A percentile compares a stretch with the other conserved stretches of the same genome.
phyloP scores from a whole-genome alignment of 2,113 vertebrate species.

The Gymnogyps californianus region DNA sequence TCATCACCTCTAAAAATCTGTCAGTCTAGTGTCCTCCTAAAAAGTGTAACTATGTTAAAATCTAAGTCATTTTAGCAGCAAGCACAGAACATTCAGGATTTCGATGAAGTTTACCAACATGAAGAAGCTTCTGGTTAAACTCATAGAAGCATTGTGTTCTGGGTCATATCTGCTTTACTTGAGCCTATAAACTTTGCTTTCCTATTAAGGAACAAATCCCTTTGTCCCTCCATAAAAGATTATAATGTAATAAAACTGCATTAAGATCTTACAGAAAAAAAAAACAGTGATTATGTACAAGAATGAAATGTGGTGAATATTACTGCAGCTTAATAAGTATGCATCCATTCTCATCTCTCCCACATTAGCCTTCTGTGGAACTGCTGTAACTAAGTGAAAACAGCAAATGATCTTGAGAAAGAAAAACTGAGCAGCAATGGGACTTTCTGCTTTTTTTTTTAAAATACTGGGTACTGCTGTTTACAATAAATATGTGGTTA shows the following conservation, averaged over 20 bases:
- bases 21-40: not conserved
- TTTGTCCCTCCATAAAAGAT: slow-evolving; percentile 6
- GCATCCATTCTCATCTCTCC: not conserved
- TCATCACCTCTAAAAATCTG: not conserved
- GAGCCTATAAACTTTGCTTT: not conserved
- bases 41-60: not conserved
- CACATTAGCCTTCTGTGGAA: not conserved
- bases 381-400: not conserved
- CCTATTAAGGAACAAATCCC: slow-evolving; percentile 26
- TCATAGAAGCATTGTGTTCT: not conserved
- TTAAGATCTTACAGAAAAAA: not conserved
- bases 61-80: not conserved
- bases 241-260: slow-evolving; percentile 7
- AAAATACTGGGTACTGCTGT: not conserved
- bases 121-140: slow-evolving; percentile 8
- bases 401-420: not conserved
- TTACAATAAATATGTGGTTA: not conserved
- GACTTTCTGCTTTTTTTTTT: not conserved
- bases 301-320: not conserved
- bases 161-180: not conserved
- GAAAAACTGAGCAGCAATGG: not conserved
- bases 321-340: not conserved
- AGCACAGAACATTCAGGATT: not conserved
- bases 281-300: not conserved
- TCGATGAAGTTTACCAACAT: not conserved